phyloP scores from a whole-genome alignment of 2,113 vertebrate genomes.

The Otocyon megalotis region DNA sequence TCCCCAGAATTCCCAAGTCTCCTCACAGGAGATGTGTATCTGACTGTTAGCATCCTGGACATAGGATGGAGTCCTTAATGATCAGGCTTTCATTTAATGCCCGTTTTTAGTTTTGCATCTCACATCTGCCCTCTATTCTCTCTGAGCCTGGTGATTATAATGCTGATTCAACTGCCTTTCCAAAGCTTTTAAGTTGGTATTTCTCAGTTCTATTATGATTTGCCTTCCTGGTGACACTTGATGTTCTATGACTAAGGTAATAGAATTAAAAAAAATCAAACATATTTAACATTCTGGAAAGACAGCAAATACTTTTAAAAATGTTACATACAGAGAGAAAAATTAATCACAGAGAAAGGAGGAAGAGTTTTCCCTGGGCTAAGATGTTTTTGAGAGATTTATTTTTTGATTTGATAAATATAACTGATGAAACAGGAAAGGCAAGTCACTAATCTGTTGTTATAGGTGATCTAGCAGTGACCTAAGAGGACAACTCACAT shows the following conservation, averaged over 20 bases:
- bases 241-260: conserved; percentile 31
- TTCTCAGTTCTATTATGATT: conserved; percentile 53
- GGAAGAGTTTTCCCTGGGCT: background rate
- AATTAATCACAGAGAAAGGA: conserved; percentile 26
- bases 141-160: background rate
- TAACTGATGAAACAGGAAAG: conserved; percentile 19
- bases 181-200: conserved; percentile 28
- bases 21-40: background rate
- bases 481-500: background rate
- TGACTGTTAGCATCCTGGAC: background rate
- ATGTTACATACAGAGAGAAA: background rate
- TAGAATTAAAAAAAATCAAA: conserved; percentile 19
- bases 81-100: background rate
- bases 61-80: background rate
- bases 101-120: background rate
- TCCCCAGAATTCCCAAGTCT: background rate
- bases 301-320: conserved; percentile 38
- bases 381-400: conserved; percentile 8
- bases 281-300: conserved; percentile 18
- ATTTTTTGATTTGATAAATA: conserved; percentile 51
- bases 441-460: background rate
- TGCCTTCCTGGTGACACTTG: background rate
- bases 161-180: background rate
- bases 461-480: background rate
- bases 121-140: background rate